Evolutionary conservation across 2,113 vertebrate species (phyloP).

Genomic region (Gopherus flavomarginatus): DNA sequence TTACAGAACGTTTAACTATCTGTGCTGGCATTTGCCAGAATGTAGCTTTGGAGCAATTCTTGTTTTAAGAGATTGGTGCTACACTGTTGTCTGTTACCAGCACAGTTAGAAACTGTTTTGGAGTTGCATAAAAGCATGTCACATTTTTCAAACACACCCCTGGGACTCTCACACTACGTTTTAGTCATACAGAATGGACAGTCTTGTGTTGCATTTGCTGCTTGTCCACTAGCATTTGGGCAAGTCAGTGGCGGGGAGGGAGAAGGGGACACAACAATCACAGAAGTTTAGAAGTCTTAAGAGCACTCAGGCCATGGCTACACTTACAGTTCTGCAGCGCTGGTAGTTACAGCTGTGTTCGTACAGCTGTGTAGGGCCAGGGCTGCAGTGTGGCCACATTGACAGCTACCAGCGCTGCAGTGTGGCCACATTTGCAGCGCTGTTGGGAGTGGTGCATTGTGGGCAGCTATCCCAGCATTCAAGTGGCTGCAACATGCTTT

Average conservation of each 20-base stretch:
- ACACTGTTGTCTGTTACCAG: background rate
- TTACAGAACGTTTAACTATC: background rate
- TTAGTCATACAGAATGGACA: background rate
- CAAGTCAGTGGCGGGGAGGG: accelerated
- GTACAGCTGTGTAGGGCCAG: no score
- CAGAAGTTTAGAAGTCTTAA: background rate
- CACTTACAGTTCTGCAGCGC: no score
- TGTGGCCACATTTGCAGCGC: no score
- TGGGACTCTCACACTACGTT: background rate
- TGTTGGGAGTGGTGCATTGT: no score
- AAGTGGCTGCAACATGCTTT: no score
- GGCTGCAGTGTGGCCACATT: no score
- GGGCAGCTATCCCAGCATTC: no score
- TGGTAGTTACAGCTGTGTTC: no score
- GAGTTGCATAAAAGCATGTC: background rate
- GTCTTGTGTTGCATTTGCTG: background rate
- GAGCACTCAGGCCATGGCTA: background rate
- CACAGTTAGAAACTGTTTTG: background rate
- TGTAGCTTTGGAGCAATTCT: background rate
- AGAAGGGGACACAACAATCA: no score
- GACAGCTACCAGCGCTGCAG: no score
- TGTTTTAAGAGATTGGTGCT: background rate
- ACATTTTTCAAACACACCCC: background rate
- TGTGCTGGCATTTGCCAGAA: background rate
- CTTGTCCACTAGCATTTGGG: background rate